Base-by-base conservation (phyloP, 2,113 vertebrate species). In the Brachionichthys hirsutus region DNA sequence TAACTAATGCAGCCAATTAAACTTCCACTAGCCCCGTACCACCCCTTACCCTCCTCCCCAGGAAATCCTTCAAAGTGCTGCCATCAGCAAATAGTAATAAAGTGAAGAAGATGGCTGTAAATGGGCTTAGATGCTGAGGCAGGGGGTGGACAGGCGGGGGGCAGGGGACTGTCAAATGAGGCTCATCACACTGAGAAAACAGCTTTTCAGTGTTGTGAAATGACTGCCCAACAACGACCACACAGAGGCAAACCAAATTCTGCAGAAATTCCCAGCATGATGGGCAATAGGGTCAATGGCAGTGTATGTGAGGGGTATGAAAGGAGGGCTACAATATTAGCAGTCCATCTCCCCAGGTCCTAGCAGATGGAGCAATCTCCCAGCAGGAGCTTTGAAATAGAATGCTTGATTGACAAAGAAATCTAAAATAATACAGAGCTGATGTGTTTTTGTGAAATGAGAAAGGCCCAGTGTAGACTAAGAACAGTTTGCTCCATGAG, bases 1-100 rank as follows among this genome's bases (percentile, higher is more conserved):
- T 47, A 73, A 75, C 70, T 78, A 87, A 87, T 85, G 48, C 66
- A 67, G 67, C 73, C 78, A 88, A 89, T 88, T 88, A 85, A 77
- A 78, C 35, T 16, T 24, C 68, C 65, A 52, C 60, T 34, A 35
- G 38, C 24, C 58, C 53, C 46, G 9, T 51, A 10, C 20, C 12
- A 20, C 9, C 16, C 7, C 43, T 47, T 63, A 40, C 48, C 54
- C 64, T 45, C 36, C 52, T 38, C 36, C 48, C 61, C 17, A 77
- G 62, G 71, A 76, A 80, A 75, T 83, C 77, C 78, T 85, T 77
- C 70, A 86, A 77, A 82, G 85, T 84, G 83, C 77, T 82, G 70
- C 85, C 80, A 87, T 86, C 78, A 86, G 83, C 73, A 62, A 59
- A 77, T 35, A 69, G 86, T 76, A n/a, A 70, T 81, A 77, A 74